Evolutionary conservation across 1,140 invertebrate genomes (phyloP).

Genomic region (Harpegnathos saltator): DNA sequence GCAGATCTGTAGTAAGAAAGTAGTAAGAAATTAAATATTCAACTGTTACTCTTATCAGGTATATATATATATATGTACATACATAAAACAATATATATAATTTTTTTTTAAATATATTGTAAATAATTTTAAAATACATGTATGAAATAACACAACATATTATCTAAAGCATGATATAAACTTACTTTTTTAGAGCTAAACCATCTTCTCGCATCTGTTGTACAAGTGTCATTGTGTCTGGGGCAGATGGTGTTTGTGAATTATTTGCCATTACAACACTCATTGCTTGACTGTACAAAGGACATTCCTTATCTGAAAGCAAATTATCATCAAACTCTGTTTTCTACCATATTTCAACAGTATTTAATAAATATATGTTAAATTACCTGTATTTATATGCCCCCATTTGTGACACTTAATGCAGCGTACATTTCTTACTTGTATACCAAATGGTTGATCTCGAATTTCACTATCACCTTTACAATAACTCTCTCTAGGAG

Average conservation of each 20-base stretch:
- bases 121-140: no score
- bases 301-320: constrained; percentile 94
- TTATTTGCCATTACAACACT: constrained; percentile 87
- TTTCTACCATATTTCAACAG: constrained; percentile 16
- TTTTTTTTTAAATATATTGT: no score
- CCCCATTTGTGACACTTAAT: constrained; percentile 99
- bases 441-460: constrained; percentile 99
- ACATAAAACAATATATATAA: constrained; percentile 23
- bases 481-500: constrained; percentile 98
- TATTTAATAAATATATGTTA: constrained; percentile 32
- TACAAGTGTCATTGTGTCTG: constrained; percentile 92
- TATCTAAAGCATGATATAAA: constrained; percentile 74
- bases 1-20: constrained; percentile 81
- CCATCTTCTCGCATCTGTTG: constrained; percentile 97
- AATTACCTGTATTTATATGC: constrained; percentile 97
- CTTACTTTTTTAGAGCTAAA: constrained; percentile 93
- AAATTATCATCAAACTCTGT: constrained; percentile 49
- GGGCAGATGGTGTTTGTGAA: constrained; percentile 86
- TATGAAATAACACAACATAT: constrained; percentile 25
- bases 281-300: constrained; percentile 95
- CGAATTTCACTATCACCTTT: constrained; percentile 98
- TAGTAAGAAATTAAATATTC: constrained; percentile 8
- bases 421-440: constrained; percentile 98
- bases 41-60: not conserved
- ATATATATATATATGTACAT: not conserved